These are phyloP conservation scores for Dicranocentrus wangi DNA, from an alignment of 2,888 invertebrate genomes.

Conservation along the genomic window DNA sequence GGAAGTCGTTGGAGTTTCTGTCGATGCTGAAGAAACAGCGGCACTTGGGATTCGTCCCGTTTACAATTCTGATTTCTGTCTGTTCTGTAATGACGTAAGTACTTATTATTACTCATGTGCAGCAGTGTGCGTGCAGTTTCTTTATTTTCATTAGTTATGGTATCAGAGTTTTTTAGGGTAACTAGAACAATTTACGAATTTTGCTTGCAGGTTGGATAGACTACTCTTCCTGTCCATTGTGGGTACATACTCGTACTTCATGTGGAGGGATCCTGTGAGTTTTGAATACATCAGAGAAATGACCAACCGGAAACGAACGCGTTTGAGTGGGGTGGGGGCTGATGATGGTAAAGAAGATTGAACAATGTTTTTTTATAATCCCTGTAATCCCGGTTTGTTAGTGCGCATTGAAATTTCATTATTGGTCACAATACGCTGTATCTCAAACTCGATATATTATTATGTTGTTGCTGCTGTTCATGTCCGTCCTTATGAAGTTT, in stretches of 20 bases:
- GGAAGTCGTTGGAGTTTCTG: slow-evolving; percentile 34
- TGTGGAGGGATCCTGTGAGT: slow-evolving; percentile 37
- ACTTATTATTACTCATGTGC: background rate
- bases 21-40: slow-evolving; percentile 42
- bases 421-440: too few species aligned
- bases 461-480: too few species aligned
- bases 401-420: too few species aligned
- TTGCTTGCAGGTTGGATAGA: slow-evolving; percentile 41
- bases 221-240: slow-evolving; percentile 27
- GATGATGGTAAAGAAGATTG: background rate
- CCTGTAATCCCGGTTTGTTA: background rate
- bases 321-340: slow-evolving; percentile 7
- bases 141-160: background rate
- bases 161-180: background rate
- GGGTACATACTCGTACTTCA: slow-evolving; percentile 19
- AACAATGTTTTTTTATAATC: too few species aligned
- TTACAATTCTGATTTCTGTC: slow-evolving; percentile 20
- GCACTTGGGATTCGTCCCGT: slow-evolving; percentile 46
- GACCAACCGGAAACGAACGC: slow-evolving; percentile 27
- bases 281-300: slow-evolving; percentile 46
- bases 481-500: background rate
- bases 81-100: slow-evolving; percentile 47
- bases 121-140: background rate
- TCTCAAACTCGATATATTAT: too few species aligned
- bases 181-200: too few species aligned